A percentile compares a stretch with the other conserved stretches of the same genome.
Conservation (phyloP, 2,888 invertebrate species). For the Anoplius nigerrimus region DNA sequence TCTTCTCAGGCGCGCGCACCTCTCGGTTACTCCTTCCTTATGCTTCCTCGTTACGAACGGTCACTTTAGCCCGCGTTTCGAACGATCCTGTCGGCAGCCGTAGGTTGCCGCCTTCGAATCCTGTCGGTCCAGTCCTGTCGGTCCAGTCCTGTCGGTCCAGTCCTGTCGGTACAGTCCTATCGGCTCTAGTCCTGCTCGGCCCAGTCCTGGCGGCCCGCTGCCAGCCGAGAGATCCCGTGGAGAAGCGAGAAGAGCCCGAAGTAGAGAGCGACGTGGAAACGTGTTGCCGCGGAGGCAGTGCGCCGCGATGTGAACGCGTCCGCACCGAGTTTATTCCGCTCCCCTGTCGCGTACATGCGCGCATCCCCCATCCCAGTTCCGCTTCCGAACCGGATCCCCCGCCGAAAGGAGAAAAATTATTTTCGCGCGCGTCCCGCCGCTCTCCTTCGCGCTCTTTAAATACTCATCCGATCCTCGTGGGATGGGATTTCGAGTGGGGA, state of each 20-base stretch:
- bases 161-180: too few relatives aligned
- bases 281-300: constrained; percentile 59
- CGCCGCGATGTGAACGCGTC: constrained; percentile 65
- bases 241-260: constrained; percentile 6
- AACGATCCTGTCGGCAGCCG: too few relatives aligned
- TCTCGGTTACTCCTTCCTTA: not conserved
- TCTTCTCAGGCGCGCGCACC: not conserved
- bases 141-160: too few relatives aligned
- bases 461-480: not conserved
- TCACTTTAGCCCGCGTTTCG: too few relatives aligned
- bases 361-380: constrained; percentile 50
- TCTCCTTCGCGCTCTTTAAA: constrained; percentile 6
- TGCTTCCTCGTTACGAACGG: too few relatives aligned
- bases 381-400: constrained; percentile 54
- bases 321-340: constrained; percentile 55
- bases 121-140: too few relatives aligned
- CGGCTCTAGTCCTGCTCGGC: too few relatives aligned
- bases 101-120: too few relatives aligned
- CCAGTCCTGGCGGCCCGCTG: too few relatives aligned
- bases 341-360: constrained; percentile 52
- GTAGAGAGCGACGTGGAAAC: constrained; percentile 34
- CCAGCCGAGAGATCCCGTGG: too few relatives aligned
- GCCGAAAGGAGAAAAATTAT: constrained; percentile 56
- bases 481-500: too few relatives aligned
- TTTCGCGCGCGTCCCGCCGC: constrained; percentile 43